Evolutionary conservation across 2,797 vertebrate species (phyloP).

Genomic region (Aphelocoma californica): DNA sequence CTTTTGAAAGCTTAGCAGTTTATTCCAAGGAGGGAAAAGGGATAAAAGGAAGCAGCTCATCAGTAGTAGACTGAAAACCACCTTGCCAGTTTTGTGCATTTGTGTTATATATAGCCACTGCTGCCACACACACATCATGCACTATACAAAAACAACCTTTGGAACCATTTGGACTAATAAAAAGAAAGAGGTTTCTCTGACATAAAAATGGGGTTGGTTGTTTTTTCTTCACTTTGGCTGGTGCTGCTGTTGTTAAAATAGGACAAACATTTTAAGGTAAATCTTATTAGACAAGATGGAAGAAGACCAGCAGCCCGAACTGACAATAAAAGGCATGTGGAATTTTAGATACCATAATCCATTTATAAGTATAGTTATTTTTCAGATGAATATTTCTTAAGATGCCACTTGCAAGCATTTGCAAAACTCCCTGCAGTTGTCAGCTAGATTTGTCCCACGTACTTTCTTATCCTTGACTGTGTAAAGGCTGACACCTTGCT

Average conservation of each 20-base stretch:
- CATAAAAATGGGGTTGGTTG: background rate
- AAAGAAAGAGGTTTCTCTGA: background rate
- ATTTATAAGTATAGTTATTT: slow-evolving; percentile 35
- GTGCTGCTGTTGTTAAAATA: background rate
- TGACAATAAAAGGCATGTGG: slow-evolving; percentile 3
- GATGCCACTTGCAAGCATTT: slow-evolving; percentile 48
- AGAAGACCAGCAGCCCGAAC: background rate
- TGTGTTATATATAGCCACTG: background rate
- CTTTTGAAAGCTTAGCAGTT: slow-evolving; percentile 37
- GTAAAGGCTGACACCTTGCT: slow-evolving; percentile 25
- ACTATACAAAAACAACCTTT: background rate
- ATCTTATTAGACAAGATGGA: slow-evolving; percentile 13
- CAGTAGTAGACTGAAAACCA: background rate
- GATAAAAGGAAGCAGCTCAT: background rate
- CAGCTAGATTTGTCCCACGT: background rate
- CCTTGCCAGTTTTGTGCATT: background rate
- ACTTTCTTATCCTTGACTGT: background rate
- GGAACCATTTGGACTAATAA: background rate
- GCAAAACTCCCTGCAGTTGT: slow-evolving; percentile 18
- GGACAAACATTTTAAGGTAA: background rate
- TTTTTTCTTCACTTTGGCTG: background rate
- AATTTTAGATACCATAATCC: slow-evolving; percentile 48
- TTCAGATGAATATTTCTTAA: slow-evolving; percentile 32
- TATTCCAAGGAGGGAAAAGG: background rate
- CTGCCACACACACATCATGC: background rate